phyloP scores from a whole-genome alignment of 1,140 invertebrate genomes.

The Drosophila azteca region DNA sequence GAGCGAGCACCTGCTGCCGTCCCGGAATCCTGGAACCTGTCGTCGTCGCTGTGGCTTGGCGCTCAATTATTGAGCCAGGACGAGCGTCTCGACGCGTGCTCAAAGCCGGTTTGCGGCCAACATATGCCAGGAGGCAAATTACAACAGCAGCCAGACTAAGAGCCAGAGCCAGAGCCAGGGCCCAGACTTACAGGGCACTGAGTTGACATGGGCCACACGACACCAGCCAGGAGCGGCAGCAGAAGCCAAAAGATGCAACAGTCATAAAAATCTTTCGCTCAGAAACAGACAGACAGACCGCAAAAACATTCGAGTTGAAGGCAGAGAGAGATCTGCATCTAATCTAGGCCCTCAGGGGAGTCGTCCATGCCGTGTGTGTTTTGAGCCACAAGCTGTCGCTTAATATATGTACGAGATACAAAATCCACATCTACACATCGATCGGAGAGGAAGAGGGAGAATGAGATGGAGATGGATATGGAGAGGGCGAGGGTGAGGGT shows the following conservation, averaged over 20 bases:
- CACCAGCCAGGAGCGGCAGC: conserved; percentile 38
- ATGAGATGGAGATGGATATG: too few relatives aligned
- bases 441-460: too few relatives aligned
- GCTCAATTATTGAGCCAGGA: conserved; percentile 77
- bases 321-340: conserved; percentile 61
- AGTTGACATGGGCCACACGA: conserved; percentile 78
- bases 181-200: conserved; percentile 34
- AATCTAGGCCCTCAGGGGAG: conserved; percentile 75
- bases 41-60: conserved; percentile 24
- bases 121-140: conserved; percentile 76
- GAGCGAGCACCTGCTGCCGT: conserved; percentile 67
- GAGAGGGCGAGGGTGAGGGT: too few relatives aligned
- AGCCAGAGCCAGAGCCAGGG: neutral
- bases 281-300: conserved; percentile 52
- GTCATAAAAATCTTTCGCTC: conserved; percentile 71
- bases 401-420: conserved; percentile 2
- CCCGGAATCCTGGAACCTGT: conserved; percentile 73
- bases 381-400: conserved; percentile 72
- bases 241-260: conserved; percentile 61
- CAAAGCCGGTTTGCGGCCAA: conserved; percentile 74
- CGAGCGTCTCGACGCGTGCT: conserved; percentile 69
- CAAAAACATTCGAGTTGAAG: conserved; percentile 51
- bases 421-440: conserved; percentile 34
- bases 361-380: conserved; percentile 43
- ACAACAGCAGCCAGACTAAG: conserved; percentile 48